Conservation (phyloP, 1,140 invertebrate species). For the Hypothenemus hampei region DNA sequence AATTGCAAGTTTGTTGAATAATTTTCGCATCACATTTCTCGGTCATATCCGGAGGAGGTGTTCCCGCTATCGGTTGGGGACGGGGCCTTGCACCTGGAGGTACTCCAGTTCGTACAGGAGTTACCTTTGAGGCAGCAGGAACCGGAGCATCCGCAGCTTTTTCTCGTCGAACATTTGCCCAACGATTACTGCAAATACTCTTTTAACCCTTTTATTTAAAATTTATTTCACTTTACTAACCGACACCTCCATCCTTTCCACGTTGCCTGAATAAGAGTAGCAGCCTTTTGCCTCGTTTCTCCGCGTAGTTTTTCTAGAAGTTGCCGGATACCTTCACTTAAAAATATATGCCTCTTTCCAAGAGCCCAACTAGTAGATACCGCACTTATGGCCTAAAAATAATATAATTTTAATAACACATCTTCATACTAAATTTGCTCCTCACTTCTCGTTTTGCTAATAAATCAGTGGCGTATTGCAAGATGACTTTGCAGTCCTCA, state of each 20-base stretch:
- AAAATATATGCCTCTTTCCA: conserved; percentile 88
- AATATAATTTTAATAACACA: neutral
- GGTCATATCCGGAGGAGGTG: conserved; percentile 65
- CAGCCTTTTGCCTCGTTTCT: conserved; percentile 71
- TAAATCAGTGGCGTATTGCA: conserved; percentile 56
- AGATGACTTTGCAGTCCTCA: conserved; percentile 73
- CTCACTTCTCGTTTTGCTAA: conserved; percentile 39
- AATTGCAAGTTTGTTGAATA: conserved; percentile 82
- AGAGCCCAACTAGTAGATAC: conserved; percentile 80
- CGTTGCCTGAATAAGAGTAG: conserved; percentile 69
- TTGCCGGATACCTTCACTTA: conserved; percentile 90
- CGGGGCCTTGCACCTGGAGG: conserved; percentile 56
- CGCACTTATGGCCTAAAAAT: conserved; percentile 46
- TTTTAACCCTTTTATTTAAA: neutral
- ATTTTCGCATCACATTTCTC: conserved; percentile 82
- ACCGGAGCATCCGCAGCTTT: conserved; percentile 28
- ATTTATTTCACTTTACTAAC: conserved; percentile 4
- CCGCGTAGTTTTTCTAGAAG: conserved; percentile 75
- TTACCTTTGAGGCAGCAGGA: conserved; percentile 11
- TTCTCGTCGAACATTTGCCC: conserved; percentile 57
- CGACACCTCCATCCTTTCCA: conserved; percentile 73
- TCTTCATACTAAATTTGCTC: neutral
- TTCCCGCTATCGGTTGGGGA: conserved; percentile 85
- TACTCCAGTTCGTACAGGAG: conserved; percentile 17
- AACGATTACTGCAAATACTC: conserved; percentile 52